Percentiles rank a stretch among this genome's conserved stretches.
Conservation (phyloP, 2,797 vertebrate genomes). For the Poecilia picta region DNA sequence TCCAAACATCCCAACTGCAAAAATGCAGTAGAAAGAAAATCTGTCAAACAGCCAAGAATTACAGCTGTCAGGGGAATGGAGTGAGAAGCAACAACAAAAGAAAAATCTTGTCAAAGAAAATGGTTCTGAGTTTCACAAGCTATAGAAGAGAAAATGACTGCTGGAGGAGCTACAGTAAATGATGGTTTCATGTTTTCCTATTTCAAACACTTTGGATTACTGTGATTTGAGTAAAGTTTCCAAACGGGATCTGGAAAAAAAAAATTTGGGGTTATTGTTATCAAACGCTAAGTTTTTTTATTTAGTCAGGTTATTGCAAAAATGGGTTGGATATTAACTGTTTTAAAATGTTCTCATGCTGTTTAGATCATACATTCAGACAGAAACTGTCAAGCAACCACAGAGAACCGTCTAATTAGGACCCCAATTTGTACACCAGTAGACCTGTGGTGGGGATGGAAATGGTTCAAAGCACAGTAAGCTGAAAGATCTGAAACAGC, state of each 20-base stretch:
- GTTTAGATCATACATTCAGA: neutral
- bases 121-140: neutral
- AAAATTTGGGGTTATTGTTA: neutral
- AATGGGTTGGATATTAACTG: neutral
- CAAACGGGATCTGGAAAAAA: slow-evolving; percentile 1
- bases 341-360: neutral
- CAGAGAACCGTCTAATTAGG: neutral
- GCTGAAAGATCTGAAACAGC: neutral
- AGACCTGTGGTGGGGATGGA: neutral
- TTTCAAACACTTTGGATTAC: slow-evolving; percentile 2
- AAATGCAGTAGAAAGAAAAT: slow-evolving; percentile 1
- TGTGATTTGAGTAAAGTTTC: slow-evolving; percentile 3
- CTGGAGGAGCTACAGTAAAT: neutral
- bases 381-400: neutral
- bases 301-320: neutral
- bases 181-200: slow-evolving; percentile 4
- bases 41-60: slow-evolving; percentile 3
- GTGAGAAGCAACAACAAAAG: neutral
- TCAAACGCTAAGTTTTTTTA: neutral
- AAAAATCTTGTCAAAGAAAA: slow-evolving; percentile 6
- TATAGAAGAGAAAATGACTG: slow-evolving; percentile 1
- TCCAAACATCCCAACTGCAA: neutral
- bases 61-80: slow-evolving; percentile 6
- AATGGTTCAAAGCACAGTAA: neutral
- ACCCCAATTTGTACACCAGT: neutral